Conservation (phyloP, 2,113 vertebrate genomes). For the Neoarius graeffei region DNA sequence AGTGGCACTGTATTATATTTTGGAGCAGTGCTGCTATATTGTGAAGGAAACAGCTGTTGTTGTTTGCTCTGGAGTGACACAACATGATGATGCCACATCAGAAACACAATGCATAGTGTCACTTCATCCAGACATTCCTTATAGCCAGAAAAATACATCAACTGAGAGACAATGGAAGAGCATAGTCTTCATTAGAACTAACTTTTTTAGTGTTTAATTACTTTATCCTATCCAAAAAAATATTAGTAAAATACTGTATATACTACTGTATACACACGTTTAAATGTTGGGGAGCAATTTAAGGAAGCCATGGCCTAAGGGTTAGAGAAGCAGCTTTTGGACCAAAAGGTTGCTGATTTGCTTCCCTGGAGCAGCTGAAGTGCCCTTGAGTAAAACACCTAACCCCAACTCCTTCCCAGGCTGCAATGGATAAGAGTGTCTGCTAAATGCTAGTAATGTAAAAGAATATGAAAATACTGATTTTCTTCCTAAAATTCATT, state of each 20-base stretch:
- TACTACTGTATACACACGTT: neutral
- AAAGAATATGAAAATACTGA: too few species aligned
- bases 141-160: neutral
- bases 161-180: neutral
- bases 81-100: neutral
- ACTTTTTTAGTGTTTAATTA: neutral
- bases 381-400: too few species aligned
- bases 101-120: neutral
- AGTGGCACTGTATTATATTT: neutral
- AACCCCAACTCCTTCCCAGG: too few species aligned
- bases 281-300: neutral
- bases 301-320: too few species aligned
- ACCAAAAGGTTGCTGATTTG: too few species aligned
- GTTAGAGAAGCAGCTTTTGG: too few species aligned
- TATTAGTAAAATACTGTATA: neutral
- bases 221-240: neutral
- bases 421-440: too few species aligned
- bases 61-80: neutral
- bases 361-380: too few species aligned
- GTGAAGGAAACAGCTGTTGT: conserved; percentile 2
- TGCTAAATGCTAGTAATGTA: too few species aligned
- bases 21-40: neutral
- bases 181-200: too few species aligned
- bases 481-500: neutral
- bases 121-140: neutral